phyloP scores from a whole-genome alignment of 2,113 vertebrate species.

The Propithecus coquereli region DNA sequence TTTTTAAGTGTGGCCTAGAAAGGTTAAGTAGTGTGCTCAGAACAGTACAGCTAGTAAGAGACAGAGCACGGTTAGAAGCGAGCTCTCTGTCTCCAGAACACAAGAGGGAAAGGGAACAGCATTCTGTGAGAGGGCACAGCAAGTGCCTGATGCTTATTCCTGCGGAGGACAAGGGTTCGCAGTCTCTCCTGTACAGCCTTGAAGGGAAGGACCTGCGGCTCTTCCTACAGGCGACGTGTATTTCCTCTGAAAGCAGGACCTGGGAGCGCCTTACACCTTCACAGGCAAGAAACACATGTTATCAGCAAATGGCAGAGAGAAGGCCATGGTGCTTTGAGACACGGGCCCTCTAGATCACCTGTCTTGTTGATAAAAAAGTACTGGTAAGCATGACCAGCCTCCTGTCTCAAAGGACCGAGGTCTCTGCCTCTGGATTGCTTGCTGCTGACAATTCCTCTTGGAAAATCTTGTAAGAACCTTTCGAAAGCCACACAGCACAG shows the following conservation, averaged over 20 bases:
- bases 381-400: neutral
- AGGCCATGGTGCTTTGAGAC: accelerated
- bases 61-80: accelerated
- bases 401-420: neutral
- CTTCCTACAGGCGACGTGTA: accelerated
- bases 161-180: accelerated
- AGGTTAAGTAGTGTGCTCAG: neutral
- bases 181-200: accelerated
- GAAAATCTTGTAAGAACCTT: neutral
- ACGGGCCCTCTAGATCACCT: accelerated
- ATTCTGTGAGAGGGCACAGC: accelerated
- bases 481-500: neutral
- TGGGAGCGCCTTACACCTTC: accelerated
- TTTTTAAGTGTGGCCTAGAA: neutral
- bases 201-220: accelerated
- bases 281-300: accelerated
- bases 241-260: neutral
- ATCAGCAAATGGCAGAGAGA: neutral
- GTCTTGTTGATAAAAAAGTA: neutral
- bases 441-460: neutral
- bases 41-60: neutral
- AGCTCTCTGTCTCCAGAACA: neutral
- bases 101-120: accelerated
- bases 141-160: accelerated
- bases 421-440: neutral